Evolutionary conservation across 2,888 invertebrate genomes (phyloP).

Genomic region (Noctua comes): DNA sequence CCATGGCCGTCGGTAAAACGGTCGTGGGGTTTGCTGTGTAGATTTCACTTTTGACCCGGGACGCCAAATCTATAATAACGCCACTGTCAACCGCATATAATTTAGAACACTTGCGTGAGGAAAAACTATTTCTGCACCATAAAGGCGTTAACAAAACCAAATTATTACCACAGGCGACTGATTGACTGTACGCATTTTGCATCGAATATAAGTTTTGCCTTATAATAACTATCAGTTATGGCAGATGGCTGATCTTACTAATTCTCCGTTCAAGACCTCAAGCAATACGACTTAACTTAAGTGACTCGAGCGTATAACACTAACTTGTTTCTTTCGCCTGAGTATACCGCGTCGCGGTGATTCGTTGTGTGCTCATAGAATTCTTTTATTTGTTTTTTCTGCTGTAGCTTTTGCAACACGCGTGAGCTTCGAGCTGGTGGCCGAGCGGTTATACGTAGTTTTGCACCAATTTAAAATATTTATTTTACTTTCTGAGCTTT

Average conservation of each 20-base stretch:
- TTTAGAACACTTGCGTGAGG: too few species aligned
- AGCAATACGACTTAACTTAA: not conserved
- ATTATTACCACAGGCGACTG: too few species aligned
- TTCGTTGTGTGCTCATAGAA: not conserved
- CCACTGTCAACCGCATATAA: too few species aligned
- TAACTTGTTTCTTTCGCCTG: not conserved
- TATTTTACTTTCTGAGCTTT: conserved; percentile 7
- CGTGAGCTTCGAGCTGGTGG: not conserved
- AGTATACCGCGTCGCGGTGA: not conserved
- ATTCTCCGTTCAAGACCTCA: not conserved
- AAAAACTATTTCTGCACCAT: too few species aligned
- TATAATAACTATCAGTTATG: too few species aligned
- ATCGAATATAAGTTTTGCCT: too few species aligned
- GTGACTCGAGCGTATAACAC: not conserved
- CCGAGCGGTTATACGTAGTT: not conserved
- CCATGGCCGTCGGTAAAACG: too few species aligned
- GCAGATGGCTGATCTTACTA: not conserved
- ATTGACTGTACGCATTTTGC: too few species aligned
- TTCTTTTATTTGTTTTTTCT: not conserved
- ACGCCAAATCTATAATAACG: too few species aligned
- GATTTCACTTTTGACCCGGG: too few species aligned
- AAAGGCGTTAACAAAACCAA: too few species aligned
- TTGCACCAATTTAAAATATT: not conserved
- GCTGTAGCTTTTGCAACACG: not conserved
- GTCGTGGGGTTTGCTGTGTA: too few species aligned